Conservation (phyloP, 2,113 vertebrate genomes). For the Pipa parva region DNA sequence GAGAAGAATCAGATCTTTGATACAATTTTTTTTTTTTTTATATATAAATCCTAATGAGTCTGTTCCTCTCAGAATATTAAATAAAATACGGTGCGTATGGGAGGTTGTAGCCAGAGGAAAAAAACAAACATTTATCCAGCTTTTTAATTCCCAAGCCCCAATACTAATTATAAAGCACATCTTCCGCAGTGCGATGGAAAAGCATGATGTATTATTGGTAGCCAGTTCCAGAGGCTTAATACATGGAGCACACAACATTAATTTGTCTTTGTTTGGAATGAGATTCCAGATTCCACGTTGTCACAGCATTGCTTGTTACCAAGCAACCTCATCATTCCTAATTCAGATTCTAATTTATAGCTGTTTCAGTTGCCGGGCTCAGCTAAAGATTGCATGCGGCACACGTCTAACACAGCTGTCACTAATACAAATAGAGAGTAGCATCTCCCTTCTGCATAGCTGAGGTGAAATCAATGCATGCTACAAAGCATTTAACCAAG, state of each 20-base stretch:
- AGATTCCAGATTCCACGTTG: neutral
- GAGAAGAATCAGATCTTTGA: too few species aligned
- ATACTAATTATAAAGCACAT: too few species aligned
- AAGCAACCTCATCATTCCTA: slow-evolving; percentile 27
- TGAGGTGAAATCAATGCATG: too few species aligned
- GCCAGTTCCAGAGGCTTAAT: neutral
- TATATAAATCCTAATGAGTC: too few species aligned
- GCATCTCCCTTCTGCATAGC: too few species aligned
- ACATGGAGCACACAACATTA: neutral
- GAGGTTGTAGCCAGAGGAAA: too few species aligned
- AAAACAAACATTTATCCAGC: too few species aligned
- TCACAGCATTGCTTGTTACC: slow-evolving; percentile 18
- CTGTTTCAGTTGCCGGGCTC: slow-evolving; percentile 1
- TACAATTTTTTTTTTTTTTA: too few species aligned
- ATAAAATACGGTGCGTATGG: too few species aligned
- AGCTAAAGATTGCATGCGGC: neutral
- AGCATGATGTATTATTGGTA: neutral
- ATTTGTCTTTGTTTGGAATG: slow-evolving; percentile 17
- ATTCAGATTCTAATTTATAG: slow-evolving; percentile 24
- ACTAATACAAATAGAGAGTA: neutral
- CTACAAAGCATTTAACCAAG: too few species aligned
- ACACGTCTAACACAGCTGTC: neutral
- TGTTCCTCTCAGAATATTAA: too few species aligned
- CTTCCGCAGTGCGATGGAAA: neutral
- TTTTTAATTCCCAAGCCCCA: too few species aligned